phyloP scores from a whole-genome alignment of 2,797 vertebrate genomes.

The Poecile montanus region DNA sequence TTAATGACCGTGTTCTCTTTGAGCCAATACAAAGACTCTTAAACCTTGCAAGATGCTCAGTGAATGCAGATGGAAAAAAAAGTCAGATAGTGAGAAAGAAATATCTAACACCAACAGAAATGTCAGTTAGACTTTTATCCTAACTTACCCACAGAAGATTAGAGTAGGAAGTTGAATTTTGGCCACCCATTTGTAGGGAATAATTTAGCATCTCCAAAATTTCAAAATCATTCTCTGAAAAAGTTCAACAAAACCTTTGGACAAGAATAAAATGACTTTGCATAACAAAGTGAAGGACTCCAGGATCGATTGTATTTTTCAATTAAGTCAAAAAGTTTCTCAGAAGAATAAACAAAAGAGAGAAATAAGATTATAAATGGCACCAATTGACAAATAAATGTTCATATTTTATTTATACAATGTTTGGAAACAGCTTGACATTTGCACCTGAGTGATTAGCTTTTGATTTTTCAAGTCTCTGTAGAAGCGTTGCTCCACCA shows the following conservation, averaged over 20 bases:
- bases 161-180: background rate
- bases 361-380: background rate
- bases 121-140: background rate
- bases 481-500: accelerated
- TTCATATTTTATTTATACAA: background rate
- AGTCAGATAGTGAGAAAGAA: background rate
- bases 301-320: background rate
- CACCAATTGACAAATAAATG: background rate
- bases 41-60: background rate
- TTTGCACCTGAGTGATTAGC: background rate
- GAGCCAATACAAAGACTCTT: background rate
- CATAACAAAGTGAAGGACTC: background rate
- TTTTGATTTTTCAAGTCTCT: background rate
- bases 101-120: background rate
- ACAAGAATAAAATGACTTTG: background rate
- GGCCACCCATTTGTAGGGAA: background rate
- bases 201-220: background rate
- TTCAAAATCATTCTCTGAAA: background rate
- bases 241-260: background rate
- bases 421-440: background rate
- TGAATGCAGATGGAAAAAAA: background rate
- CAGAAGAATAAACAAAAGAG: background rate
- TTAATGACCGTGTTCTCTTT: background rate
- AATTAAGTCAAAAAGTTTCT: background rate
- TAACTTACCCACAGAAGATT: background rate